A percentile compares a stretch with the other conserved stretches of the same genome.
These are phyloP conservation scores for Malaclemys terrapin DNA, from an alignment of 2,113 vertebrate species.

Conservation along the genomic window DNA sequence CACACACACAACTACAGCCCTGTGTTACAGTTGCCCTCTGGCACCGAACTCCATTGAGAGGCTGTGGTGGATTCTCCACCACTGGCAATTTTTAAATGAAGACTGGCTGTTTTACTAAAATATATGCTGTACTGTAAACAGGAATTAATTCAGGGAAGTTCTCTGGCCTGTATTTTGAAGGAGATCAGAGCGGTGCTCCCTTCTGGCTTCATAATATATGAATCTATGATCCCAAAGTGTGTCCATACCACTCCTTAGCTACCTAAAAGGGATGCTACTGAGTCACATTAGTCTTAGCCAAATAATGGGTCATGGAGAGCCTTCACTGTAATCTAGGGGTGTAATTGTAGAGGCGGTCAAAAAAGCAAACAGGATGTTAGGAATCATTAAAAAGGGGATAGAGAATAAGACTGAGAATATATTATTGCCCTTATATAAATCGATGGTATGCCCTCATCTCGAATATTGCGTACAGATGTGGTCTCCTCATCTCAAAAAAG, in stretches of 20 bases:
- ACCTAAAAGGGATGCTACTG: constrained; percentile 29
- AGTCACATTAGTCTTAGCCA: background rate
- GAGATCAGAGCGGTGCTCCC: background rate
- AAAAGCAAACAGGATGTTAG: too few relatives aligned
- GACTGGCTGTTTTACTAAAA: background rate
- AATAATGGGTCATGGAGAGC: too few relatives aligned
- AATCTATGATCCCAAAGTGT: background rate
- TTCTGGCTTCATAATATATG: background rate
- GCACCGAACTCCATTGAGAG: background rate
- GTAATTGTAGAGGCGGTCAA: background rate
- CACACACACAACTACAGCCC: background rate
- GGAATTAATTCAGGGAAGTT: background rate
- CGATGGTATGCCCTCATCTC: too few relatives aligned
- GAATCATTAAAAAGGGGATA: too few relatives aligned
- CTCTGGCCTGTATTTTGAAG: background rate
- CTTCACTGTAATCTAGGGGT: background rate
- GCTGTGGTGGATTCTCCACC: background rate
- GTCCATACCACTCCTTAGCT: background rate
- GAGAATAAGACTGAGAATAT: too few relatives aligned
- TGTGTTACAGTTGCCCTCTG: background rate
- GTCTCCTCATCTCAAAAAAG: too few relatives aligned
- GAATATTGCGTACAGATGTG: too few relatives aligned
- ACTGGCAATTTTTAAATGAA: background rate
- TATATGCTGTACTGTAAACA: background rate
- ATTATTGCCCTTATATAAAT: too few relatives aligned